Evolutionary conservation across 1,140 invertebrate species (phyloP), one percentile per base, ranked within the genome.

Genomic region (Diorhabda sublineata): DNA sequence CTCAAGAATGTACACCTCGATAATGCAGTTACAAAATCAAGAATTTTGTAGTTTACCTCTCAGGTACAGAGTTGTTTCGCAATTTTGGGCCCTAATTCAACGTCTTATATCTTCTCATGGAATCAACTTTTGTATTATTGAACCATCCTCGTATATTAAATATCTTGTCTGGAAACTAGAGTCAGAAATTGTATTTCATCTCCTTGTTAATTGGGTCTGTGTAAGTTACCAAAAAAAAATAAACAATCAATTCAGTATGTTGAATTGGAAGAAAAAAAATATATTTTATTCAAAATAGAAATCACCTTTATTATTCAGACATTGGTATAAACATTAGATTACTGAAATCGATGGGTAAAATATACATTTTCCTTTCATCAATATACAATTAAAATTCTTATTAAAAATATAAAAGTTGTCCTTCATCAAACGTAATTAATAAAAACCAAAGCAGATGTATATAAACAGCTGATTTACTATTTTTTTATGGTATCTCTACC

Each of bases 401-500:
- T 44, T 65, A 65, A 65, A 65, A 65, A 65, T 65, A 65, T 45
- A 65, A 58, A 57, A 65, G 56, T 57, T 57, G 64, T 65, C 64
- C 64, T 65, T 65, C 64, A 65, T 44, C 64, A 58, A 42, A 42
- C 47, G 42, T 58, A 57, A 65, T 65, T 58, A 58, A 65, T 65
- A 58, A 56, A 65, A 65, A 58, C 56, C 42, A 42, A 65, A 57
- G 56, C 64, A 65, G 64, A 65, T 65, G 64, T 65, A 65, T 65
- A 57, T 58, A 65, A 65, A 65, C 64, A 65, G 64, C 64, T 65
- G 64, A 65, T 65, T 65, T 58, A 65, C 44, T 62, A 65, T 47
- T 65, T 65, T 61, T 65, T 58, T 41, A 65, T 45, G 47, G 47
- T 47, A 65, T 42, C 8, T 56, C 9, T 65, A 65, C 52, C n/a